A percentile compares a stretch with the other conserved stretches of the same genome.
Conservation (phyloP, 2,113 vertebrate species). For the Mirza zaza region DNA sequence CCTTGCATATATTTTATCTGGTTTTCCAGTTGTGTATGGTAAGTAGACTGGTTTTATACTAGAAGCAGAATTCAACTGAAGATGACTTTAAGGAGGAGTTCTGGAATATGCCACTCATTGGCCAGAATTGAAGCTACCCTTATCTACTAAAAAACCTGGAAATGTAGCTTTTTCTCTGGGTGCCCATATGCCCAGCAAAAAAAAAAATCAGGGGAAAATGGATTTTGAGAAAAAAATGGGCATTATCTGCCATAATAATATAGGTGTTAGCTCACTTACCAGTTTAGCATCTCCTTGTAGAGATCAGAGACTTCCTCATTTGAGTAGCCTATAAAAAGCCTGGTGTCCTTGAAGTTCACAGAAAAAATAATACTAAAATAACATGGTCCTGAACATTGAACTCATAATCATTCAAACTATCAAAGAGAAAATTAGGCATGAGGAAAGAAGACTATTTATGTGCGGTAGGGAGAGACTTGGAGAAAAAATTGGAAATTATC, state of each 20-base stretch:
- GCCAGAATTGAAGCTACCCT: background rate
- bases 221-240: background rate
- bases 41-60: background rate
- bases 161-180: background rate
- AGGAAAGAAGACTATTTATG: background rate
- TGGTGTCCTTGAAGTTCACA: background rate
- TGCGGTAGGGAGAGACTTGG: background rate
- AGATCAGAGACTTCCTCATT: background rate
- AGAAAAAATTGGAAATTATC: background rate
- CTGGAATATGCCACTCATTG: background rate
- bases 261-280: background rate
- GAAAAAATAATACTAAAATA: background rate
- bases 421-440: constrained; percentile 6
- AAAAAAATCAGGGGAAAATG: background rate
- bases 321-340: background rate
- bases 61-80: background rate
- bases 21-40: background rate
- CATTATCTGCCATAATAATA: background rate
- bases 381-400: background rate
- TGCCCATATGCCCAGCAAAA: background rate
- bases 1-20: background rate
- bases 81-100: background rate
- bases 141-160: background rate
- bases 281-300: background rate
- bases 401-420: background rate